Evolutionary conservation across 2,113 vertebrate species (phyloP).

Genomic region (Bos taurus): ARS-UCD2.0 NC_037345.1:45842001-45842500

Average conservation of each 20-base stretch:
- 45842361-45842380: neutral
- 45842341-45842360: neutral
- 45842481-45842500: neutral
- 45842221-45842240: neutral
- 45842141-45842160: neutral
- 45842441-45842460: neutral
- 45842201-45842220: neutral
- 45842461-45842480: too few relatives aligned
- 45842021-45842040: neutral
- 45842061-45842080: neutral
- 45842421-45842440: neutral
- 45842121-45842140: neutral
- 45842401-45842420: neutral
- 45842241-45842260: neutral
- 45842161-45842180: neutral
- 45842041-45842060: neutral
- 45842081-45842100: neutral
- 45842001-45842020: neutral
- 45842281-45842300: neutral
- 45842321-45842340: neutral
- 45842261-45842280: neutral
- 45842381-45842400: neutral
- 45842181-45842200: neutral
- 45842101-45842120: neutral
- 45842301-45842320: neutral